phyloP scores from a whole-genome alignment of 2,113 vertebrate genomes.

The Rhinogobius similis region DNA sequence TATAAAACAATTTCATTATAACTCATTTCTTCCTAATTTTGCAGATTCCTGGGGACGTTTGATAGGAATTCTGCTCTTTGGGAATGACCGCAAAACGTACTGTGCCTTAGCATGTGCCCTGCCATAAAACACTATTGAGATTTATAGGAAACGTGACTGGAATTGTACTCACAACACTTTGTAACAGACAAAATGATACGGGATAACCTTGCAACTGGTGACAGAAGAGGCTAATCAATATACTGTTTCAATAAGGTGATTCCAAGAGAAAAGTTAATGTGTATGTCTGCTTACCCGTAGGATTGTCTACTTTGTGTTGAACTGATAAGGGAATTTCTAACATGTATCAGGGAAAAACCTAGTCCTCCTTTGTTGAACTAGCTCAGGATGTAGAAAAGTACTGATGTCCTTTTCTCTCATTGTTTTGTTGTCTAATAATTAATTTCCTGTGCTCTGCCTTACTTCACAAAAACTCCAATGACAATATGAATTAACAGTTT shows the following conservation, averaged over 20 bases:
- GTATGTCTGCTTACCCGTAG: constrained; percentile 36
- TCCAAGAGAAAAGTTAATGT: too few relatives aligned
- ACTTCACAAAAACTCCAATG: constrained; percentile 37
- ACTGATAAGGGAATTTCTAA: constrained; percentile 67
- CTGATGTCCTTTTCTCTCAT: constrained; percentile 38
- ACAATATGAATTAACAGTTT: constrained; percentile 29
- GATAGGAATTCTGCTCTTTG: constrained; percentile 9
- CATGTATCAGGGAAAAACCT: constrained; percentile 75
- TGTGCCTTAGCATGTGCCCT: constrained; percentile 69
- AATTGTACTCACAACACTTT: constrained; percentile 10
- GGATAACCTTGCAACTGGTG: background rate
- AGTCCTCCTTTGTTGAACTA: constrained; percentile 76
- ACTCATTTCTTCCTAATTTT: constrained; percentile 15
- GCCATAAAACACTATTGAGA: constrained; percentile 44
- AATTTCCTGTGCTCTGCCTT: constrained; percentile 51
- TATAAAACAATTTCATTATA: constrained; percentile 25
- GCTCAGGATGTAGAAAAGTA: constrained; percentile 71
- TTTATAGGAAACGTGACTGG: constrained; percentile 23
- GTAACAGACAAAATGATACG: constrained; percentile 27
- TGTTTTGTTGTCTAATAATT: constrained; percentile 24
- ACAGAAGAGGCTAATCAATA: constrained; percentile 16
- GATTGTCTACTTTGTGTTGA: constrained; percentile 53
- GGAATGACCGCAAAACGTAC: constrained; percentile 37
- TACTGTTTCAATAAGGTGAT: background rate
- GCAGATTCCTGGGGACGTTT: constrained; percentile 18